Percentiles rank a stretch among this genome's conserved stretches.
Evolutionary conservation across 1,140 invertebrate genomes (phyloP).

Genomic region (Eurosta solidaginis): DNA sequence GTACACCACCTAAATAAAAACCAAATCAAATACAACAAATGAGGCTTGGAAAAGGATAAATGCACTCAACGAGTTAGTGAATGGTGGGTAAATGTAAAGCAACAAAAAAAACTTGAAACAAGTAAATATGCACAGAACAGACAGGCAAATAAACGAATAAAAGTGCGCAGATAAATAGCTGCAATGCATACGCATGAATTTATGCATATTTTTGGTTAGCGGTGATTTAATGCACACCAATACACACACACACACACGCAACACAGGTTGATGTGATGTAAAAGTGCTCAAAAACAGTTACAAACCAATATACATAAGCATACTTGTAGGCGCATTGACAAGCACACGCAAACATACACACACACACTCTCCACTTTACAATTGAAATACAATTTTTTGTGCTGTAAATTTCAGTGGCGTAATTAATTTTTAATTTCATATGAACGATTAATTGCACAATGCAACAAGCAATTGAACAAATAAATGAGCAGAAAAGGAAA

Average conservation of each 20-base stretch:
- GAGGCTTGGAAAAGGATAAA: background rate
- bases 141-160: background rate
- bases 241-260: background rate
- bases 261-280: too few species aligned
- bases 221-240: background rate
- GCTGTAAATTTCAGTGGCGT: slow-evolving; percentile 19
- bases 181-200: background rate
- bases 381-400: slow-evolving; percentile 27
- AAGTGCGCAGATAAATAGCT: background rate
- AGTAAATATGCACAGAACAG: background rate
- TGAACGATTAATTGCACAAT: slow-evolving; percentile 25
- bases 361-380: too few species aligned
- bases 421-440: slow-evolving; percentile 24
- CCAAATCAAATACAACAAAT: slow-evolving; percentile 5
- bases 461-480: background rate
- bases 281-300: too few species aligned
- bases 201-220: slow-evolving; percentile 18
- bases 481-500: too few species aligned
- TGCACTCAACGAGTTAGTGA: background rate
- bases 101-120: background rate
- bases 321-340: slow-evolving; percentile 8
- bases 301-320: background rate
- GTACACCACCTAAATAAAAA: background rate
- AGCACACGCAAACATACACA: slow-evolving; percentile 5
- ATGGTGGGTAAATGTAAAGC: background rate